A percentile compares a stretch with the other conserved stretches of the same genome.
These are phyloP conservation scores for Nezara viridula DNA, from an alignment of 2,888 invertebrate species.

Conservation along the genomic window DNA sequence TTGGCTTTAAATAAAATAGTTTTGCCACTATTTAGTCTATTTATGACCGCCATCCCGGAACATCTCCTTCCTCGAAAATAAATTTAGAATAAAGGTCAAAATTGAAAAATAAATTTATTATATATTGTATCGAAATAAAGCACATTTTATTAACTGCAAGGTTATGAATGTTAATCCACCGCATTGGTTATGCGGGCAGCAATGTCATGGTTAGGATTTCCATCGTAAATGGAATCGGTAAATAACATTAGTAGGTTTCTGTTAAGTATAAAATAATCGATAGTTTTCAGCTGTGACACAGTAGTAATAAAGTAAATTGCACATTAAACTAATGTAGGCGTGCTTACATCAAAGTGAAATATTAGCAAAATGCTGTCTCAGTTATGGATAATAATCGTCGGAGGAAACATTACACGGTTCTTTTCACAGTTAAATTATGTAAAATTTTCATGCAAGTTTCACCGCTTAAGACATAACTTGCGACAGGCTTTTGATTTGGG, in stretches of 20 bases:
- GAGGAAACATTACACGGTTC: not conserved
- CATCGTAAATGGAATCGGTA: not conserved
- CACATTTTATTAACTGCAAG: not conserved
- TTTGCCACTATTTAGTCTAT: too few relatives aligned
- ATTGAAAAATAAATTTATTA: too few relatives aligned
- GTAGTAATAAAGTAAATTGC: not conserved
- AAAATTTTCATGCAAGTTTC: conserved; percentile 22
- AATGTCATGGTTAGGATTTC: not conserved
- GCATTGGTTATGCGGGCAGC: not conserved
- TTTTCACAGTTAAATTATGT: conserved; percentile 21
- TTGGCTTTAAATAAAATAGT: too few relatives aligned
- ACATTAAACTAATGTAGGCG: not conserved
- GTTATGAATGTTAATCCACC: not conserved
- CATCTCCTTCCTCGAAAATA: too few relatives aligned
- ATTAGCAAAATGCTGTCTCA: conserved; percentile 1
- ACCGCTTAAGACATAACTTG: conserved; percentile 13
- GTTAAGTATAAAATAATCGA: not conserved
- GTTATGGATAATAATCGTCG: not conserved
- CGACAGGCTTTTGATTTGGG: not conserved
- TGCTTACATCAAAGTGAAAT: not conserved
- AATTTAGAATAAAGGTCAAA: too few relatives aligned
- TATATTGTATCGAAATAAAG: not conserved
- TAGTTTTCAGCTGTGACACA: not conserved
- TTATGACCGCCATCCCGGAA: too few relatives aligned
- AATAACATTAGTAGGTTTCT: not conserved